Base-by-base conservation (phyloP, 2,888 invertebrate species). In the Gastracanthus pulcherrimus region DNA sequence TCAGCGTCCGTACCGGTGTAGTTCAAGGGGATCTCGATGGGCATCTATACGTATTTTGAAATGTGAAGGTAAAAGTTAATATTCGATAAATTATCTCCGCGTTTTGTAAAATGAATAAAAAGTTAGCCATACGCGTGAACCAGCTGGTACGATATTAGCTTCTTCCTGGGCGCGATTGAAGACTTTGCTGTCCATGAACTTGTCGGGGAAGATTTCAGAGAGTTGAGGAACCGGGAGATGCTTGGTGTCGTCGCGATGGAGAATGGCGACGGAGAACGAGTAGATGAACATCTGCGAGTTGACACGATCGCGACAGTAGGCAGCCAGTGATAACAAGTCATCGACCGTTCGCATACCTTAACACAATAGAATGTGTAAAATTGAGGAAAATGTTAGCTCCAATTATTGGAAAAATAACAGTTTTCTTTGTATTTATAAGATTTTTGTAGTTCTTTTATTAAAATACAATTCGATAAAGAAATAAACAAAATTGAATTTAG, bases 231-330 rank as follows among this genome's bases (percentile, higher is more conserved):
- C 90, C 70, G 94, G 93, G 26, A 97, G 87, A 66, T 95, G 93
- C 87, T 94, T 94, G 2, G 96, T 96, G 88, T 96, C 96, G 0
- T 91, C 90, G 6, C 96, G 94, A 92, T 96, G 96, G 86, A 96
- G 93, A 26, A 97, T 90, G 0, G 96, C 95, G 6, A 97, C 96
- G 0, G 96, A 95, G 51, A 94, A 94, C 60, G 95, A 94, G 89
- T 97, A 97, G 90, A 96, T 95, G 92, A 96, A 97, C 84, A 97
- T 91, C 85, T 95, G 95, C 0, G 97, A 95, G 91, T 97, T 97
- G 11, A 97, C 92, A 48, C 95, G 94, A 85, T 95, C 95, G 80
- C 96, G 94, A 62, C 95, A 93, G 87, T 93, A 97, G 13, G 94
- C 95, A 67, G 95, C 94, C 19, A 95, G 93, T 0, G 96, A 94